phyloP scores from a whole-genome alignment of 2,888 invertebrate species.

The Trachelus tabidus region DNA sequence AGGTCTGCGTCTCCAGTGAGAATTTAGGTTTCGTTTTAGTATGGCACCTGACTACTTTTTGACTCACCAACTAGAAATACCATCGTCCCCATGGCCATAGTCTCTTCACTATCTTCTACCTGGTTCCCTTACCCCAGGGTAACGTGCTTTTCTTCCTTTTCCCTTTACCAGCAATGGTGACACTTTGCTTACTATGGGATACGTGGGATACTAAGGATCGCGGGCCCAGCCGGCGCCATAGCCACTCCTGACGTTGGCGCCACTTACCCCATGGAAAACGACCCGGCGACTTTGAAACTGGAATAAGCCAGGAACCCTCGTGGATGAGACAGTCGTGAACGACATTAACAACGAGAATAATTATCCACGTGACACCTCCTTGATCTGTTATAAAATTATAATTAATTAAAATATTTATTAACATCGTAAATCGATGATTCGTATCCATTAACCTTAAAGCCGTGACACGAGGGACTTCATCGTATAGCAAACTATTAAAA shows the following conservation, averaged over 20 bases:
- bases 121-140: background rate
- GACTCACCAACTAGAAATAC: background rate
- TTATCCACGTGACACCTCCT: too few relatives aligned
- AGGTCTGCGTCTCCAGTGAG: background rate
- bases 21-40: constrained; percentile 5
- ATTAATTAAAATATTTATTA: background rate
- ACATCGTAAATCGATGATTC: background rate
- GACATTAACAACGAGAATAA: background rate
- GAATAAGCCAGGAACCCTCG: background rate
- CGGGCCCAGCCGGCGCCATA: constrained; percentile 42
- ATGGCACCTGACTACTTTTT: constrained; percentile 3
- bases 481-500: too few relatives aligned
- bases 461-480: background rate
- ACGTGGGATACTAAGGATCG: constrained; percentile 10
- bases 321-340: background rate
- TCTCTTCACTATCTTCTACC: background rate
- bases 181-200: background rate
- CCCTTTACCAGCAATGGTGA: background rate
- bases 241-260: constrained; percentile 38
- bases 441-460: background rate
- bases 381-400: too few relatives aligned
- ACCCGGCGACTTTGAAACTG: background rate
- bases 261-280: constrained; percentile 22
- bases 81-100: background rate
- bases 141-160: background rate